Base-by-base conservation (phyloP, 2,113 vertebrate genomes). In the Clinocottus analis region DNA sequence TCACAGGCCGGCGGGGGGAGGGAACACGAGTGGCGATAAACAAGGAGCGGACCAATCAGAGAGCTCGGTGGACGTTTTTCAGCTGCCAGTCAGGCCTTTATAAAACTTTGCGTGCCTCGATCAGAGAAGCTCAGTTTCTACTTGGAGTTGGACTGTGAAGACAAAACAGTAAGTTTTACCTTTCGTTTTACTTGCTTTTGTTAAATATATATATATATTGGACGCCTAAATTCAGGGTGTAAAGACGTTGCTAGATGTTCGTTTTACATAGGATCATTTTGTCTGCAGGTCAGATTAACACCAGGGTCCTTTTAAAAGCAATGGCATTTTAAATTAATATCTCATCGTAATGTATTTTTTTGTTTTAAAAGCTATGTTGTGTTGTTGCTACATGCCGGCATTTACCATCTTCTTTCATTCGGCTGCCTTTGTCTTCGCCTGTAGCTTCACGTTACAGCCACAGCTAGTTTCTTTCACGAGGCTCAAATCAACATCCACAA, bases 41-140 rank as follows among this genome's bases (percentile, higher is more conserved):
- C 84, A 87, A 33, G 29, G 0, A 55, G 10, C 25, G 5, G 76
- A 27, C 94, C 93, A 95, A 95, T 95, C 47, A 86, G 86, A 85
- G 61, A 27, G 71, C 83, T 23, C 37, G 51, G 37, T 45, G 70
- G 73, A 11, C 0, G 84, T 17, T 0, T 0, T 1, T 33, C 23
- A 1, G 41, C 29, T 5, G 45, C 73, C 41, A 0, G 12, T 31
- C 23, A 11, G 43, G 70, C 76, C 87, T 85, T 85, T 94, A 95
- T 94, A 94, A 27, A 94, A 93, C 83, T 87, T 82, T 47, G 80
- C 45, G 45, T 77, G 17, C 4, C 29, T 21, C 14, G 0, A 0
- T 5, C 0, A 1, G 0, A 11, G 1, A 0, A 11, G 2, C 0
- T 23, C 21, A 27, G 72, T 68, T 83, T 70, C 23, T n/a, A 21